These are phyloP conservation scores for Sebastes oblongus DNA, from an alignment of 2,797 vertebrate genomes.

Conservation along the genomic window DNA sequence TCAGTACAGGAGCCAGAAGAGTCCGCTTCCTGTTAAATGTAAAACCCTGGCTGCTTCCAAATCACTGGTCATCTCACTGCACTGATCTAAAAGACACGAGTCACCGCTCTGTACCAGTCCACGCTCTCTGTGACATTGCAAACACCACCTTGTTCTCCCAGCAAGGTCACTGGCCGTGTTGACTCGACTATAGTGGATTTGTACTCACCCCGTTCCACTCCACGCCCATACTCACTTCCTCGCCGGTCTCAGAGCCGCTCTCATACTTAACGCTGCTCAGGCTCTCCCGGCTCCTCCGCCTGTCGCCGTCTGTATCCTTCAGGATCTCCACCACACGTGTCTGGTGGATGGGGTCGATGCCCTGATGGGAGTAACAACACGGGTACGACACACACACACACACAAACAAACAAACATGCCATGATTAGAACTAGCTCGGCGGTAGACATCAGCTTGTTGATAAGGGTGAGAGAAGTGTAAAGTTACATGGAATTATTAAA, in stretches of 20 bases:
- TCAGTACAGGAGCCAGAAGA: background rate
- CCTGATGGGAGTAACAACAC: constrained; percentile 75
- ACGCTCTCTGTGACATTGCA: constrained; percentile 4
- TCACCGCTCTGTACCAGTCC: constrained; percentile 42
- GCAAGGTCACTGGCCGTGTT: constrained; percentile 33
- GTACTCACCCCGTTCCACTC: constrained; percentile 99
- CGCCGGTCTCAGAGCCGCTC: constrained; percentile 90
- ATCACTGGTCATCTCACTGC: background rate
- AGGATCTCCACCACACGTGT: constrained; percentile 95
- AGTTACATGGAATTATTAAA: constrained; percentile 43
- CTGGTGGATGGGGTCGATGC: constrained; percentile 95
- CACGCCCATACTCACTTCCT: constrained; percentile 98
- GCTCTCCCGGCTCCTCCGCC: constrained; percentile 86
- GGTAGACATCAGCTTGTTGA: background rate
- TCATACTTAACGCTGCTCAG: constrained; percentile 93
- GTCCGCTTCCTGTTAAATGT: background rate
- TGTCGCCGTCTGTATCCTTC: constrained; percentile 89
- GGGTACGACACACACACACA: constrained; percentile 14
- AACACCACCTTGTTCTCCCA: constrained; percentile 40
- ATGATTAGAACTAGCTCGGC: background rate
- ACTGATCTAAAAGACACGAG: background rate
- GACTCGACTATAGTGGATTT: constrained; percentile 81
- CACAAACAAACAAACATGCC: background rate
- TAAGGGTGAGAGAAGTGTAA: background rate
- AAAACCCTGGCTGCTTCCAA: background rate